Conservation (phyloP, 2,888 invertebrate genomes). For the Nebria brevicollis region DNA sequence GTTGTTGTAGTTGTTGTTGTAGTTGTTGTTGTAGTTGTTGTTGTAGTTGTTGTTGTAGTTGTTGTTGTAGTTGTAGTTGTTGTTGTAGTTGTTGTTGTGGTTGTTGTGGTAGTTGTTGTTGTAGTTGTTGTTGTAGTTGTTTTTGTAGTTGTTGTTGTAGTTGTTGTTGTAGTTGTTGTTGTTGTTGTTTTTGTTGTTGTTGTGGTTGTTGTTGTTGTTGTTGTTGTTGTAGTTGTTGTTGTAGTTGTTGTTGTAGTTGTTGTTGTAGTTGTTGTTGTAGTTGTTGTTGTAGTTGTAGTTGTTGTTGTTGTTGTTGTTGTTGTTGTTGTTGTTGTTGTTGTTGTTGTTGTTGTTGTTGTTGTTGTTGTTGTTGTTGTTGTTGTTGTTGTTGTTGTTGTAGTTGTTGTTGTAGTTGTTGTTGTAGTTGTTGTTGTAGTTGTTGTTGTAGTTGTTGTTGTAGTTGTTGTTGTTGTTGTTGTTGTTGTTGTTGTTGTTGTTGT, state of each 20-base stretch:
- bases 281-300: conserved; percentile 3
- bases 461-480: conserved; percentile 10
- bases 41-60: conserved; percentile 32
- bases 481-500: conserved; percentile 14
- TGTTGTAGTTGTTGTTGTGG: conserved; percentile 7
- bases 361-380: conserved; percentile 14
- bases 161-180: no score
- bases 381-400: conserved; percentile 11
- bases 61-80: conserved; percentile 29
- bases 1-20: conserved; percentile 7
- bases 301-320: conserved; percentile 14
- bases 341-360: conserved; percentile 10
- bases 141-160: no score
- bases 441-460: conserved; percentile 7
- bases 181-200: no score
- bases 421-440: conserved; percentile 7
- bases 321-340: conserved; percentile 14
- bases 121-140: neutral
- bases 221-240: conserved; percentile 7
- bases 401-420: conserved; percentile 7
- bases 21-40: conserved; percentile 24
- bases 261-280: conserved; percentile 7
- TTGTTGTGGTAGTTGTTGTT: conserved; percentile 7
- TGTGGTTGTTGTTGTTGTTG: conserved; percentile 8
- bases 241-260: conserved; percentile 7